Percentiles rank a stretch among this genome's conserved stretches.
Conservation (phyloP, 2,888 invertebrate genomes). For the Conistra vaccinii region DNA sequence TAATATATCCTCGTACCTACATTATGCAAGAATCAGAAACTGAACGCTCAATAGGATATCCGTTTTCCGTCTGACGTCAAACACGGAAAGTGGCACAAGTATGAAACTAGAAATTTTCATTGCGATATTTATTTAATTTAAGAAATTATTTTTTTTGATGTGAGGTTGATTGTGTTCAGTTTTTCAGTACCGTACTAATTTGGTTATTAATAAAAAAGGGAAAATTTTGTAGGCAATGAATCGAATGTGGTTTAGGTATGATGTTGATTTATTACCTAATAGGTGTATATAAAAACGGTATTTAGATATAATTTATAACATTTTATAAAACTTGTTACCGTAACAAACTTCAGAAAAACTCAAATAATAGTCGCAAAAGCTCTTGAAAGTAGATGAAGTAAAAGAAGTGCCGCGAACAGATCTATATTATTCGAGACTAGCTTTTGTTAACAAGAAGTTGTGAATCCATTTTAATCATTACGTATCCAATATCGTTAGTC, state of each 20-base stretch:
- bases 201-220: neutral
- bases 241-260: no score
- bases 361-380: no score
- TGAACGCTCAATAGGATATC: slow-evolving; percentile 49
- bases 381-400: no score
- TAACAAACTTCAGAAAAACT: no score
- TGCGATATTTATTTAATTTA: slow-evolving; percentile 22
- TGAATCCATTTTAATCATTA: slow-evolving; percentile 20
- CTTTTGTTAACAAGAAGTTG: neutral
- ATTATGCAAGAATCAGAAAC: slow-evolving; percentile 55
- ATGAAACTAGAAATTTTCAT: slow-evolving; percentile 30
- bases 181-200: neutral
- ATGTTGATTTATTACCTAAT: no score
- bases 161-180: neutral
- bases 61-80: slow-evolving; percentile 55
- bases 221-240: no score
- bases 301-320: no score
- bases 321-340: no score
- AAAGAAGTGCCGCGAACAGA: no score
- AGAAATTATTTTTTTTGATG: neutral
- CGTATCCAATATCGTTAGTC: slow-evolving; percentile 41
- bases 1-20: neutral
- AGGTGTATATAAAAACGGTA: no score
- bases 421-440: no score
- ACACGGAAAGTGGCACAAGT: slow-evolving; percentile 56